Conservation (phyloP, 2,113 vertebrate species). For the Ia io region DNA sequence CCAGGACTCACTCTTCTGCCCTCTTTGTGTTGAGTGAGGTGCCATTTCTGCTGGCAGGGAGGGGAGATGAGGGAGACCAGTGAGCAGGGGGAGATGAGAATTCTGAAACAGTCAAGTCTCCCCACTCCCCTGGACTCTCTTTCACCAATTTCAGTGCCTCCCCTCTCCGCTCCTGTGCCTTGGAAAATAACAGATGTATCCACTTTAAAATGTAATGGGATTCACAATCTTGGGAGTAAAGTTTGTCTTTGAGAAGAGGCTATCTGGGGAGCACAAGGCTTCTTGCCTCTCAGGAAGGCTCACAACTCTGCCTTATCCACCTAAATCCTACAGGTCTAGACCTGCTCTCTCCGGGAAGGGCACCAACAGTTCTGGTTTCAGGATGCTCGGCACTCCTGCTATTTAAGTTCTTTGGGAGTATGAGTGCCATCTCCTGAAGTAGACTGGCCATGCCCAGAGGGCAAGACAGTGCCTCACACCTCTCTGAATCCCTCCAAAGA, state of each 20-base stretch:
- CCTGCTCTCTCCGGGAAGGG: background rate
- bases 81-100: background rate
- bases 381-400: background rate
- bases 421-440: background rate
- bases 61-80: background rate
- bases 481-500: background rate
- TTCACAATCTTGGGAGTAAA: background rate
- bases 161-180: background rate
- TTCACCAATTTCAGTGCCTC: background rate
- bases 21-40: background rate
- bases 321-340: background rate
- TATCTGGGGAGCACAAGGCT: background rate
- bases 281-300: background rate
- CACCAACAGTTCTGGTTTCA: background rate
- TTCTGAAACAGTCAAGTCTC: background rate
- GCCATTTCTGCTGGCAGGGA: background rate
- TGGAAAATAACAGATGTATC: background rate
- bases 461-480: background rate
- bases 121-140: fast-evolving
- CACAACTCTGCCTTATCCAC: background rate
- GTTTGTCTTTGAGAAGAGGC: background rate
- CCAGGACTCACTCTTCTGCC: background rate
- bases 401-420: background rate
- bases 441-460: background rate
- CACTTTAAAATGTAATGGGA: background rate